Evolutionary conservation across 2,888 invertebrate species (phyloP).

Genomic region (Caenorhabditis sp.): DNA sequence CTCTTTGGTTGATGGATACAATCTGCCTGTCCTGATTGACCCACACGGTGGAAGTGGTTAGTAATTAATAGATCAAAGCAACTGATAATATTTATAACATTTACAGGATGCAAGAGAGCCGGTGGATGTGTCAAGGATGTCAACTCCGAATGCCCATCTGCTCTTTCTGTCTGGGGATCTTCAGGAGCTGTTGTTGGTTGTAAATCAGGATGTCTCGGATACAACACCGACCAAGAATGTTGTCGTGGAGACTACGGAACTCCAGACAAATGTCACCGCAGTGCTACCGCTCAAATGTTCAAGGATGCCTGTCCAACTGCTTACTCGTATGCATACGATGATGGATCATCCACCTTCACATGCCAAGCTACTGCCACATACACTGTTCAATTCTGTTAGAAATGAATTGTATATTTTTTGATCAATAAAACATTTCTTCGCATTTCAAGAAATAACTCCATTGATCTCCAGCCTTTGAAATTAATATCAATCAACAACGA

Average conservation of each 20-base stretch:
- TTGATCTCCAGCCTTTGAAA: no score
- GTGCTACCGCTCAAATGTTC: conserved; percentile 69
- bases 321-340: conserved; percentile 76
- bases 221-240: conserved; percentile 74
- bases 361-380: conserved; percentile 66
- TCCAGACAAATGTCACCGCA: conserved; percentile 73
- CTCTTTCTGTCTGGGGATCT: conserved; percentile 20
- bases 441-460: no score
- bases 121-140: conserved; percentile 47
- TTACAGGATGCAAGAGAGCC: conserved; percentile 37
- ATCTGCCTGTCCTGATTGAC: conserved; percentile 60
- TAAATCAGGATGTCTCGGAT: conserved; percentile 74
- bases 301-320: conserved; percentile 75
- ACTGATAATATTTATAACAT: background rate
- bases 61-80: background rate
- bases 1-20: conserved; percentile 75
- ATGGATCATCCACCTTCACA: conserved; percentile 74
- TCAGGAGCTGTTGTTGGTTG: conserved; percentile 72
- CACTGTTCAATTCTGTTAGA: conserved; percentile 44
- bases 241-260: conserved; percentile 73
- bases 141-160: conserved; percentile 43
- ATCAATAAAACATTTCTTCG: no score
- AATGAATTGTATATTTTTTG: no score
- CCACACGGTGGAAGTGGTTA: conserved; percentile 22
- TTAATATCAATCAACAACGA: no score